Evolutionary conservation across 2,888 invertebrate species (phyloP).

Genomic region (Habroteleia sp.): DNA sequence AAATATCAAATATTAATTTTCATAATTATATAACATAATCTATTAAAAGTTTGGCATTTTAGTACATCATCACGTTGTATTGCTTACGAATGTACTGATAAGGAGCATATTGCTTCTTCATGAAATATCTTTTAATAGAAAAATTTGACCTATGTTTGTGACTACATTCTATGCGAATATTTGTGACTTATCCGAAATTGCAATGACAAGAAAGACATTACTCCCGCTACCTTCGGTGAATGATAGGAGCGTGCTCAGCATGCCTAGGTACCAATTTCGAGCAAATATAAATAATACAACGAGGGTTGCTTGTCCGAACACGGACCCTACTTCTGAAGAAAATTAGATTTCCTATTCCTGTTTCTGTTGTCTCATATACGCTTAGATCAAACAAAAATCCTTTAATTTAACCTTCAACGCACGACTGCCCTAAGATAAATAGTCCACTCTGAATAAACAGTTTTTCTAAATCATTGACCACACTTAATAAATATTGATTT

Average conservation of each 20-base stretch:
- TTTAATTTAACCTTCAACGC: conserved; percentile 51
- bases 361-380: conserved; percentile 46
- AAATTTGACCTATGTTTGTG: conserved; percentile 45
- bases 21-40: too few relatives aligned
- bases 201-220: conserved; percentile 69
- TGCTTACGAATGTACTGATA: too few relatives aligned
- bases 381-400: conserved; percentile 12
- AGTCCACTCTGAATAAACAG: conserved; percentile 6
- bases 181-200: conserved; percentile 67
- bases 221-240: conserved; percentile 63
- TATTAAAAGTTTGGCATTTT: too few relatives aligned
- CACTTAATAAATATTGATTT: conserved; percentile 32
- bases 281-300: conserved; percentile 78
- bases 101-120: too few relatives aligned
- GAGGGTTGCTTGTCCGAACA: conserved; percentile 74
- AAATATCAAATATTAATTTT: too few relatives aligned
- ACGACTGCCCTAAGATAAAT: conserved; percentile 34
- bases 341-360: conserved; percentile 82
- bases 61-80: too few relatives aligned
- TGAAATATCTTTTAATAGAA: conserved; percentile 16
- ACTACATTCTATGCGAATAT: conserved; percentile 70
- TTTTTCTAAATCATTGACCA: conserved; percentile 41
- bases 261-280: conserved; percentile 78
- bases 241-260: conserved; percentile 77
- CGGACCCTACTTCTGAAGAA: conserved; percentile 68